Percentiles rank a stretch among this genome's conserved stretches.
Evolutionary conservation across 2,797 vertebrate genomes (phyloP).

Genomic region (Alauda arvensis): DNA sequence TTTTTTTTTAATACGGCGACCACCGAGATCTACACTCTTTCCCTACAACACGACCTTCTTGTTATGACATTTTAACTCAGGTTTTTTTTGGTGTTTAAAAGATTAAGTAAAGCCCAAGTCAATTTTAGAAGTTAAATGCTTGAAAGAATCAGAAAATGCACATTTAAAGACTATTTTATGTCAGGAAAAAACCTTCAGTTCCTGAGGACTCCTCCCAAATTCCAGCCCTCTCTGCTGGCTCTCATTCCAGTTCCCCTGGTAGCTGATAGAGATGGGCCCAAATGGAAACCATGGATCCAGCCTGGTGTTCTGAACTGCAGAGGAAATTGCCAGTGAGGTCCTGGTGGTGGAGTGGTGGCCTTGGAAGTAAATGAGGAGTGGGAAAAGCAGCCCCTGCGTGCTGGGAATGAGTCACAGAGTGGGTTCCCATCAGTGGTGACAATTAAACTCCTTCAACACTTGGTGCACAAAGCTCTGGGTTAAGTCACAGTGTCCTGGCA

Average conservation of each 20-base stretch:
- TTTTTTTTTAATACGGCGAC: too few species aligned
- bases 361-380: not conserved
- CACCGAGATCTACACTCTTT: too few species aligned
- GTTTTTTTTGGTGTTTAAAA: not conserved
- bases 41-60: too few species aligned
- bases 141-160: not conserved
- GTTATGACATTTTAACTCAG: not conserved
- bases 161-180: not conserved
- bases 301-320: not conserved
- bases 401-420: not conserved
- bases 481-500: not conserved
- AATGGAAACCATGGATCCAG: not conserved
- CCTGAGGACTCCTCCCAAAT: not conserved
- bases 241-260: not conserved
- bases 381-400: not conserved
- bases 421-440: not conserved
- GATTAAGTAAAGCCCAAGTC: not conserved
- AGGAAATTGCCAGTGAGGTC: not conserved
- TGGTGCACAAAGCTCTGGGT: not conserved
- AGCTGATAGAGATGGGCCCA: not conserved
- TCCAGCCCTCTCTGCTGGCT: not conserved
- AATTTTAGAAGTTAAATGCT: not conserved
- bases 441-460: not conserved
- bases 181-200: not conserved
- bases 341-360: not conserved